phyloP scores from a whole-genome alignment of 1,140 invertebrate species.

The Macrotrachela quadricornifera region DNA sequence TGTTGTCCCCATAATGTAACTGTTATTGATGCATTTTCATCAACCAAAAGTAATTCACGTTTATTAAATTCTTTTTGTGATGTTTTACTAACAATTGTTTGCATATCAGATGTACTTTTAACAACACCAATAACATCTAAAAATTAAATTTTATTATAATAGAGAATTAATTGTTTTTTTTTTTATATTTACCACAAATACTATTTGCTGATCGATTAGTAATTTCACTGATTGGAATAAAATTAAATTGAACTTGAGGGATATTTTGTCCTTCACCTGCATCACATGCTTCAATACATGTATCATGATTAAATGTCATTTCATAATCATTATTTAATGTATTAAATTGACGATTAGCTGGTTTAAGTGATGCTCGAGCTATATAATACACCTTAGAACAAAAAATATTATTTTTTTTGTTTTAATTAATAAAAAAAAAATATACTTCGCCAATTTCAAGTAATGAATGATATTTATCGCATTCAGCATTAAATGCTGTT shows the following conservation, averaged over 20 bases:
- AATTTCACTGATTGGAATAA: slow-evolving; percentile 53
- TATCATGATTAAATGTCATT: slow-evolving; percentile 63
- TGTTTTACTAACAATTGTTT: slow-evolving; percentile 45
- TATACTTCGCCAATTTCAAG: slow-evolving; percentile 47
- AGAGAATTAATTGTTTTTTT: no score
- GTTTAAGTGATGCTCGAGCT: slow-evolving; percentile 53
- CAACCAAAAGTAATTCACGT: slow-evolving; percentile 63
- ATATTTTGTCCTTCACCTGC: slow-evolving; percentile 38
- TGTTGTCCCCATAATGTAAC: slow-evolving; percentile 35
- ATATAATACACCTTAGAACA: slow-evolving; percentile 56
- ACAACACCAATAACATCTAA: slow-evolving; percentile 78
- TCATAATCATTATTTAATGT: slow-evolving; percentile 80
- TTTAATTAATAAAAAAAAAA: not conserved
- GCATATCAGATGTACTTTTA: slow-evolving; percentile 47
- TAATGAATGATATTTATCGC: slow-evolving; percentile 70
- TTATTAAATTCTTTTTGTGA: slow-evolving; percentile 66
- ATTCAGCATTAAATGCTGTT: slow-evolving; percentile 71
- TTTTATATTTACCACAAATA: slow-evolving; percentile 31
- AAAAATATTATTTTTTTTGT: not conserved
- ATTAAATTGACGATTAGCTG: slow-evolving; percentile 70
- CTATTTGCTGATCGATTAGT: slow-evolving; percentile 41
- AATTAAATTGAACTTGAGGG: slow-evolving; percentile 59
- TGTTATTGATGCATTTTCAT: slow-evolving; percentile 52
- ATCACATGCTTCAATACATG: slow-evolving; percentile 32
- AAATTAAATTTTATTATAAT: slow-evolving; percentile 19